These are phyloP conservation scores for Chitala chitala DNA, from an alignment of 2,113 vertebrate genomes.

Conservation along the genomic window DNA sequence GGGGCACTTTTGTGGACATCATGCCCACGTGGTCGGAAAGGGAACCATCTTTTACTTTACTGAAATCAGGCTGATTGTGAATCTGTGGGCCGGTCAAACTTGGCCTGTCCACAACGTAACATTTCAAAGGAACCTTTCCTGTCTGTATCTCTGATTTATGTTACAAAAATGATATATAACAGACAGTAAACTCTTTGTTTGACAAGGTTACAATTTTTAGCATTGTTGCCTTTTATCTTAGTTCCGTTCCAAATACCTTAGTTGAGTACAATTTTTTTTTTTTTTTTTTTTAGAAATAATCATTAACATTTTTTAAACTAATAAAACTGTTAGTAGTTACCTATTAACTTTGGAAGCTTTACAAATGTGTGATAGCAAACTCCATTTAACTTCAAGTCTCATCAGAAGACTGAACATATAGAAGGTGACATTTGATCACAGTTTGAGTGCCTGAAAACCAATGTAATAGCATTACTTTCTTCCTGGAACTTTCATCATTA, in stretches of 20 bases:
- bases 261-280: neutral
- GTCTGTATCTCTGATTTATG: neutral
- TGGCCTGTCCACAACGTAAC: neutral
- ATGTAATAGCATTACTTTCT: neutral
- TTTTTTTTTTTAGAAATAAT: too few relatives aligned
- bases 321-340: neutral
- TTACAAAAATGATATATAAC: neutral
- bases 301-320: neutral
- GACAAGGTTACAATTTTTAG: neutral
- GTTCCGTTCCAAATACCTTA: neutral
- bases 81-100: too few relatives aligned
- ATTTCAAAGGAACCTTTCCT: neutral
- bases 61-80: too few relatives aligned
- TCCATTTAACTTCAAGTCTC: neutral
- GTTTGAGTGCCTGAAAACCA: neutral
- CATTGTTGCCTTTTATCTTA: neutral
- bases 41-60: neutral
- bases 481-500: neutral
- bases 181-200: neutral
- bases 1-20: neutral
- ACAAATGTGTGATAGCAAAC: neutral
- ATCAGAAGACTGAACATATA: neutral
- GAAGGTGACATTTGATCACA: neutral
- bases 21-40: too few relatives aligned
- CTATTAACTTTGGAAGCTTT: constrained; percentile 5